These are phyloP conservation scores for Anthoscopus minutus DNA, from an alignment of 2,113 vertebrate species.

Conservation along the genomic window DNA sequence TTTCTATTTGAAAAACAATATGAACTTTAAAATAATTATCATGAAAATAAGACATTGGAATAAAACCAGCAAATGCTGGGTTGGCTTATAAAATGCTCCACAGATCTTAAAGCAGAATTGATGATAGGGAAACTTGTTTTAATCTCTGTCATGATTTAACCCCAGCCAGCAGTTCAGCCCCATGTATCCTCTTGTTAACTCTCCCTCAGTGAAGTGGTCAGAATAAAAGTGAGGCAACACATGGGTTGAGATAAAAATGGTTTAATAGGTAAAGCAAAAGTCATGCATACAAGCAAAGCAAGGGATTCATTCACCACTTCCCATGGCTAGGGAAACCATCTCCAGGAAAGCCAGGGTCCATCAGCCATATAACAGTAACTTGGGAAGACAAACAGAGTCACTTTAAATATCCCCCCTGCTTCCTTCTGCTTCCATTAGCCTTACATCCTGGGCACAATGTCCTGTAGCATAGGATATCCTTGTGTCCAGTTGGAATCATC, in stretches of 20 bases:
- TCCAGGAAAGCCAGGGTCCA: not conserved
- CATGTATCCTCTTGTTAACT: not conserved
- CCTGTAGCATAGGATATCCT: not conserved
- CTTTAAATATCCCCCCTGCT: rapidly evolving
- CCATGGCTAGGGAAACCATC: not conserved
- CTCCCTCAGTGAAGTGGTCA: not conserved
- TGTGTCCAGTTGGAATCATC: not conserved
- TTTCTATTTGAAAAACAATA: not conserved
- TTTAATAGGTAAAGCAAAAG: not conserved
- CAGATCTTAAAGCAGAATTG: not conserved
- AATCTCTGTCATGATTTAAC: not conserved
- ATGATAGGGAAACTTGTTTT: not conserved
- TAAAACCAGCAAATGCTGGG: not conserved
- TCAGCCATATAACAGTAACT: rapidly evolving
- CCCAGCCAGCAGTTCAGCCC: not conserved
- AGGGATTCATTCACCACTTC: not conserved
- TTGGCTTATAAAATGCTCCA: not conserved
- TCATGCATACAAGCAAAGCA: rapidly evolving
- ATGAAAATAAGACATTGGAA: not conserved
- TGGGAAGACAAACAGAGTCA: not conserved
- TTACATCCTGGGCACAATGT: not conserved
- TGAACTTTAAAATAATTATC: not conserved
- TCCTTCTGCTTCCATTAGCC: not conserved
- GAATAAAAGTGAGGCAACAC: not conserved
- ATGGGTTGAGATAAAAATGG: not conserved